Percentiles rank a stretch among this genome's conserved stretches.
These are phyloP conservation scores for Microcebus murinus DNA, from an alignment of 2,113 vertebrate genomes.

Conservation along the genomic window DNA sequence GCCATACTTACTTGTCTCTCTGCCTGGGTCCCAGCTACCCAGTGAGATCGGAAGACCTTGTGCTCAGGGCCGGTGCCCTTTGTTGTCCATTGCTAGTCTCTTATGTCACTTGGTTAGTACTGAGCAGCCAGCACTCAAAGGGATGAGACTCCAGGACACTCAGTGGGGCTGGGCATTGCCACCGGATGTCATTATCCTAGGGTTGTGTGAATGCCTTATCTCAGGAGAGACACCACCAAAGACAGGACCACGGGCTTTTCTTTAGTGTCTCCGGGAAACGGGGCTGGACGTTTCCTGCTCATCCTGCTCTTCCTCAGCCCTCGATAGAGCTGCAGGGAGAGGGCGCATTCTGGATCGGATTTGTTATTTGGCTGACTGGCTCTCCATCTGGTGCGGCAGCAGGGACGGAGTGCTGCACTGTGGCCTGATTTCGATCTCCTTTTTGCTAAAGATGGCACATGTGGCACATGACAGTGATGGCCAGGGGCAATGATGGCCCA, in stretches of 20 bases:
- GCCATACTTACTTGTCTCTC: too few relatives aligned
- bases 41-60: not conserved
- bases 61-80: not conserved
- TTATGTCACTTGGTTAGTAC: not conserved
- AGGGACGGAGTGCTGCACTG: not conserved
- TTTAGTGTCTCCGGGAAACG: not conserved
- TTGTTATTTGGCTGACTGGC: not conserved
- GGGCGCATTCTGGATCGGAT: not conserved
- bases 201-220: not conserved
- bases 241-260: not conserved
- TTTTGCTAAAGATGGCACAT: not conserved
- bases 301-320: not conserved
- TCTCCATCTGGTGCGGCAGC: not conserved
- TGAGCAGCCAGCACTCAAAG: not conserved
- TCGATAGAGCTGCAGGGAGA: not conserved
- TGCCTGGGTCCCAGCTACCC: not conserved
- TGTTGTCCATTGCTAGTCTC: not conserved
- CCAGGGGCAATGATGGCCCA: not conserved
- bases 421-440: not conserved
- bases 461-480: not conserved
- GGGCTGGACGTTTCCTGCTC: not conserved
- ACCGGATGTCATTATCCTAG: not conserved
- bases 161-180: not conserved
- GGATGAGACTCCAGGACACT: not conserved
- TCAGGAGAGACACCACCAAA: not conserved